These are phyloP conservation scores for Chiloscyllium punctatum DNA, from an alignment of 2,797 vertebrate species.

Conservation along the genomic window DNA sequence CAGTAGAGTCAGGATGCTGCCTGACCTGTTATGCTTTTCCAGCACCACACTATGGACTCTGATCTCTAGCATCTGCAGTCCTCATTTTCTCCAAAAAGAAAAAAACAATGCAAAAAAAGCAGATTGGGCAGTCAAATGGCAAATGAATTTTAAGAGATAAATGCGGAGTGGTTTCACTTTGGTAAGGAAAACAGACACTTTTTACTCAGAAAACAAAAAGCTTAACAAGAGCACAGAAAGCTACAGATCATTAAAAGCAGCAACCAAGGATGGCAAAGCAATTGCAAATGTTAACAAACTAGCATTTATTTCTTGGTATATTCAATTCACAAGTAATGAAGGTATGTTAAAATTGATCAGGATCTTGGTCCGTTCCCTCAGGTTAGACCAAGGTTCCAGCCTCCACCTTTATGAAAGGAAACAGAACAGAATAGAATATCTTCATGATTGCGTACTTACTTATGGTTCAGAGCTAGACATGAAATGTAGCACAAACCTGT, in stretches of 20 bases:
- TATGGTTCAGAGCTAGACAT: not conserved
- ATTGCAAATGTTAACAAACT: not conserved
- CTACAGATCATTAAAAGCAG: not conserved
- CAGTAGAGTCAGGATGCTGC: no score
- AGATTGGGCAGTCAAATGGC: not conserved
- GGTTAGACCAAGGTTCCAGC: not conserved
- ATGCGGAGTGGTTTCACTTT: not conserved
- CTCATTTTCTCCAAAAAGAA: no score
- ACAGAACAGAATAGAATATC: no score
- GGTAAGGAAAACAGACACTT: not conserved
- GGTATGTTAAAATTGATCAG: not conserved
- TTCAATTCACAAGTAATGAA: not conserved
- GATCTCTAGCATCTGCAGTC: no score
- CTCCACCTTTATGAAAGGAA: not conserved
- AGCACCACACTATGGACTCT: no score
- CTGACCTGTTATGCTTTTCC: no score
- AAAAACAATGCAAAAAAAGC: not conserved
- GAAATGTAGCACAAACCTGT: not conserved
- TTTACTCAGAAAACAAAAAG: not conserved
- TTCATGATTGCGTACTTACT: not conserved
- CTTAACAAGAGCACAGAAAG: not conserved
- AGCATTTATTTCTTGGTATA: not conserved
- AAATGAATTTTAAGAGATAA: not conserved
- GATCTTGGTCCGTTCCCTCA: not conserved
- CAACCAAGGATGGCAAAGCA: not conserved